These are phyloP conservation scores for Nymphalis polychloros DNA, from an alignment of 2,888 invertebrate genomes.

Conservation along the genomic window DNA sequence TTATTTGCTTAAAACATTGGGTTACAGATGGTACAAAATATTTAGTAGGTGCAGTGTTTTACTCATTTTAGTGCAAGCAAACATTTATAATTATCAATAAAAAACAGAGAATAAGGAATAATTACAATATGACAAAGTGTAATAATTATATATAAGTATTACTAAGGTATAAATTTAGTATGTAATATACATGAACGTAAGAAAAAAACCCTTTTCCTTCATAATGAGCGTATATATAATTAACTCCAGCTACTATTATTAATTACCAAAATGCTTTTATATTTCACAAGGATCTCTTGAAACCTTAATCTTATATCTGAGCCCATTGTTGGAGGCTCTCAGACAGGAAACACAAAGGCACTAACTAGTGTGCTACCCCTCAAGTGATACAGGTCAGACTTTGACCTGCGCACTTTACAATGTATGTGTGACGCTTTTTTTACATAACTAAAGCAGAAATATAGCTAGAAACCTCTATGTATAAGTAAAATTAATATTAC, in stretches of 20 bases:
- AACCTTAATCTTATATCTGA: conserved; percentile 2
- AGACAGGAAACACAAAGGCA: conserved; percentile 12
- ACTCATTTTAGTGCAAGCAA: no score
- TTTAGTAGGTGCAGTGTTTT: no score
- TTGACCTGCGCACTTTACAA: conserved; percentile 10
- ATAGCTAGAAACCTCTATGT: not conserved
- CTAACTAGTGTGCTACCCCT: conserved; percentile 10
- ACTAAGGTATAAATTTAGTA: no score
- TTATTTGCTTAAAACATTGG: no score
- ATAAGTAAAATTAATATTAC: not conserved
- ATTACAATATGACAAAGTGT: no score
- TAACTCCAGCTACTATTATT: not conserved
- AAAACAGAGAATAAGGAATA: no score
- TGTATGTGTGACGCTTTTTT: not conserved
- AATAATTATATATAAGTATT: no score
- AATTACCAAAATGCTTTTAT: conserved; percentile 7
- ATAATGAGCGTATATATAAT: not conserved
- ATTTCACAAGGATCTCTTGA: conserved; percentile 3
- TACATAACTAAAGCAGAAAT: no score
- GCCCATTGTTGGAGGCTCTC: conserved; percentile 14
- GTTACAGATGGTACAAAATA: no score
- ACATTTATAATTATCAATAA: no score
- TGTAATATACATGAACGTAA: not conserved
- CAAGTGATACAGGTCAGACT: conserved; percentile 17
- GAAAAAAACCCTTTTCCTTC: not conserved